Evolutionary conservation across 2,888 invertebrate genomes (phyloP).

Genomic region (Hetaerina titia): DNA sequence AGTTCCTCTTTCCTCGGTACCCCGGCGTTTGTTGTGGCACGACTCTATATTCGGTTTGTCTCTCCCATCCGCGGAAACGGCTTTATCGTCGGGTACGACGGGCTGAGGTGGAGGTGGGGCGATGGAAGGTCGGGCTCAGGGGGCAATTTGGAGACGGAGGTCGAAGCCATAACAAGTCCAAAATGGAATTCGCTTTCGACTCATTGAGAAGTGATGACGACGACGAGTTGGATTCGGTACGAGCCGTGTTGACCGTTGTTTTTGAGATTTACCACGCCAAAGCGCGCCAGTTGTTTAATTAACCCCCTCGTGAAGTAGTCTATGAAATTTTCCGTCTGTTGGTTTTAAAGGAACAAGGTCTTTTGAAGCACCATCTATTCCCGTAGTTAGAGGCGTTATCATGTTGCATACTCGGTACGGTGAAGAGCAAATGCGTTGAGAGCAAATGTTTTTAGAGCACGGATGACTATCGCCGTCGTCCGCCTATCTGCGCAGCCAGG

Average conservation of each 20-base stretch:
- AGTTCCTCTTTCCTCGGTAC: background rate
- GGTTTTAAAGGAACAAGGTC: background rate
- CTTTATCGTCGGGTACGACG: too few relatives aligned
- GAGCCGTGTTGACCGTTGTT: too few relatives aligned
- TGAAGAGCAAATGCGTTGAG: background rate
- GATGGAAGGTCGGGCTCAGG: too few relatives aligned
- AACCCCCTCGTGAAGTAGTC: background rate
- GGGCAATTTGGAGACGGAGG: too few relatives aligned
- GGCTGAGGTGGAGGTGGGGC: too few relatives aligned
- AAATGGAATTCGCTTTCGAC: too few relatives aligned
- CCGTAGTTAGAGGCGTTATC: background rate
- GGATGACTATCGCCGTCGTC: background rate
- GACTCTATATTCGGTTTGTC: background rate
- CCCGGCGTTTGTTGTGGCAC: too few relatives aligned
- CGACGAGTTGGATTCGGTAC: too few relatives aligned
- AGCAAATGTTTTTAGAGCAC: background rate
- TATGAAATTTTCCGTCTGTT: background rate
- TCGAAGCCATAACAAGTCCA: too few relatives aligned
- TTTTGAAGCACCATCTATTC: background rate
- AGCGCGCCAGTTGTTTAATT: background rate
- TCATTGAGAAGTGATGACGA: too few relatives aligned
- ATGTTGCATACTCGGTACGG: background rate
- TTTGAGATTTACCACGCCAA: too few relatives aligned
- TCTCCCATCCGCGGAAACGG: background rate
- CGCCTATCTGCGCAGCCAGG: background rate